phyloP scores from a whole-genome alignment of 2,797 vertebrate genomes.

The Capromys pilorides region DNA sequence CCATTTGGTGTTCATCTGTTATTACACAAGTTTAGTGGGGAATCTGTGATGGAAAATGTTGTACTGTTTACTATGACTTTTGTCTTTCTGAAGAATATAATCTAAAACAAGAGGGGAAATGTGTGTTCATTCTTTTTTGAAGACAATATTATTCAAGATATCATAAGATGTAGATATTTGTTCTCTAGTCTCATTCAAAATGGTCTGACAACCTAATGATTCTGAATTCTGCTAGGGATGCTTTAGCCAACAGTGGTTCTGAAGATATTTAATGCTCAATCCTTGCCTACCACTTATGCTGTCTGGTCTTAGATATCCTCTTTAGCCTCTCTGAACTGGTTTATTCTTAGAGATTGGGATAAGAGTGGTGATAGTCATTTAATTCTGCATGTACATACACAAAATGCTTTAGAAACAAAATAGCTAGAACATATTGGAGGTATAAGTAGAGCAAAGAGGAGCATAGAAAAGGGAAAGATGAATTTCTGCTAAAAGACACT shows the following conservation, averaged over 20 bases:
- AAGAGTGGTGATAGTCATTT: background rate
- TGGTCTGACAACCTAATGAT: background rate
- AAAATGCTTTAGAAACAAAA: background rate
- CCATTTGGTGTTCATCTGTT: conserved; percentile 45
- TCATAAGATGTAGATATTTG: conserved; percentile 50
- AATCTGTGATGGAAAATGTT: conserved; percentile 54
- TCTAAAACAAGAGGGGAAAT: conserved; percentile 49
- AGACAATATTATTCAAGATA: conserved; percentile 31
- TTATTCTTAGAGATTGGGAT: background rate
- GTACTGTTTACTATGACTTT: conserved; percentile 37
- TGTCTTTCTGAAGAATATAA: conserved; percentile 24
- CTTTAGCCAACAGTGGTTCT: background rate
- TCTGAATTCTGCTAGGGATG: conserved; percentile 35
- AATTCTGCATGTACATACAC: background rate
- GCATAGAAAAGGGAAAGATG: background rate
- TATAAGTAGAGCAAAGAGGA: background rate
- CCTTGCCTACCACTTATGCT: background rate
- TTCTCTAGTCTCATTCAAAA: conserved; percentile 35
- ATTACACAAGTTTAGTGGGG: conserved; percentile 52
- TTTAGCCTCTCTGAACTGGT: background rate
- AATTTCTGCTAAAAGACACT: background rate
- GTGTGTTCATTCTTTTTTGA: conserved; percentile 56
- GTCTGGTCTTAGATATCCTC: background rate
- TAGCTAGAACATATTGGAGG: background rate
- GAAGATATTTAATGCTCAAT: background rate